Evolutionary conservation across 2,113 vertebrate genomes (phyloP).

Genomic region (Macquaria australasica): DNA sequence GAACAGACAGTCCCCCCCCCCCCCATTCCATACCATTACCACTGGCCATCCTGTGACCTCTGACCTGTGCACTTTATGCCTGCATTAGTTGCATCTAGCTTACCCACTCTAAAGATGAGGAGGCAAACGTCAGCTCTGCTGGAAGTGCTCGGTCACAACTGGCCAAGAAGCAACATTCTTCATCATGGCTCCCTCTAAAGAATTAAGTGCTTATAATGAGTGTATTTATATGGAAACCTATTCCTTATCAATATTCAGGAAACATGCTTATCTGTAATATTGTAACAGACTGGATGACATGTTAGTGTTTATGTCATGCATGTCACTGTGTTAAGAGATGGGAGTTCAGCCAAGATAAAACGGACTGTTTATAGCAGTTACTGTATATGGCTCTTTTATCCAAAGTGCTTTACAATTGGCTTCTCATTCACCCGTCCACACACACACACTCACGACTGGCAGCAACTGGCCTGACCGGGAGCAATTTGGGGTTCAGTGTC

Average conservation of each 20-base stretch:
- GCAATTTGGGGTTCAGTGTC: too few relatives aligned
- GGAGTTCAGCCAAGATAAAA: background rate
- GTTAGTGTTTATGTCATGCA: background rate
- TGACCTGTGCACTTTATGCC: constrained; percentile 86
- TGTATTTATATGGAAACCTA: constrained; percentile 20
- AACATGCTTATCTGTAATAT: background rate
- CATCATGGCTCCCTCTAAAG: constrained; percentile 26
- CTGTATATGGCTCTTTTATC: too few relatives aligned
- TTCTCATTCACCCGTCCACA: too few relatives aligned
- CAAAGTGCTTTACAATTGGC: too few relatives aligned
- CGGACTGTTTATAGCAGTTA: background rate
- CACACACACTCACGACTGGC: too few relatives aligned
- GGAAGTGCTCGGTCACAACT: constrained; percentile 38
- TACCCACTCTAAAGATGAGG: constrained; percentile 72
- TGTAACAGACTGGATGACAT: background rate
- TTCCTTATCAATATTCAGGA: constrained; percentile 1
- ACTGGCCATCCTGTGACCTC: constrained; percentile 87
- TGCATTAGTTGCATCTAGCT: constrained; percentile 91
- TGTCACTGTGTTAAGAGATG: background rate
- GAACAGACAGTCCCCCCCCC: background rate
- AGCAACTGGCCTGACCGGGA: too few relatives aligned
- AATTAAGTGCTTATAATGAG: constrained; percentile 11
- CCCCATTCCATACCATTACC: constrained; percentile 84
- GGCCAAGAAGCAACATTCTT: background rate
- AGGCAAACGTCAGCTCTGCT: constrained; percentile 45